These are phyloP conservation scores for Uria aalge DNA, from an alignment of 2,113 vertebrate genomes.

Conservation along the genomic window DNA sequence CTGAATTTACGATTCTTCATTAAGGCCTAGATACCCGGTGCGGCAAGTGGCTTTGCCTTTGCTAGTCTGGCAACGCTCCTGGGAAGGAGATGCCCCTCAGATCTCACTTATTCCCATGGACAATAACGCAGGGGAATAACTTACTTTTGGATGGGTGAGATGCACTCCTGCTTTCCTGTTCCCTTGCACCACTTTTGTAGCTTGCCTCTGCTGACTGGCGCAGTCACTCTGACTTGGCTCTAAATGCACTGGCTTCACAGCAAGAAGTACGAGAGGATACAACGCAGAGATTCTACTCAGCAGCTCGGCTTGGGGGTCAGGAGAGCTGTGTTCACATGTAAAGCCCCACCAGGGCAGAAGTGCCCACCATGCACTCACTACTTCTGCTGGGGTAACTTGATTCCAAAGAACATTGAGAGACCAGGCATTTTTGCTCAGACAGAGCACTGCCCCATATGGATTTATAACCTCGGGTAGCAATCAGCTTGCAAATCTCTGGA, in stretches of 20 bases:
- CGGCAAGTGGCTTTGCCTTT: neutral
- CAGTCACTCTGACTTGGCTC: neutral
- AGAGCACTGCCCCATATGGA: neutral
- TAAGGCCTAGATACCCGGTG: neutral
- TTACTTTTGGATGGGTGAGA: neutral
- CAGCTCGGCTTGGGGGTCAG: neutral
- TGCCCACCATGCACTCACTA: neutral
- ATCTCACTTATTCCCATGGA: neutral
- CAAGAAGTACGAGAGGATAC: neutral
- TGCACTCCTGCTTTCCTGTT: neutral
- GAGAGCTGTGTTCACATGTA: neutral
- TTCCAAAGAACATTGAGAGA: neutral
- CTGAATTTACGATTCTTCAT: neutral
- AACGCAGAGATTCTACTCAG: neutral
- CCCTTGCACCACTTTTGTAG: neutral
- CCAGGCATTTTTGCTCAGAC: neutral
- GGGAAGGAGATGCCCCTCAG: neutral
- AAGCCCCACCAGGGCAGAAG: neutral
- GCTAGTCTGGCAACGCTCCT: neutral
- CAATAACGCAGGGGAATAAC: rapidly evolving
- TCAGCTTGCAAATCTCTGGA: neutral
- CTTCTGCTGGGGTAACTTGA: neutral
- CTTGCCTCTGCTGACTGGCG: neutral
- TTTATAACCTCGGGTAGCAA: neutral
- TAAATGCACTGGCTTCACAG: neutral